Evolutionary conservation across 2,888 invertebrate genomes (phyloP), one percentile per base, ranked within the genome.

Genomic region (Chrysodeixis includens): DNA sequence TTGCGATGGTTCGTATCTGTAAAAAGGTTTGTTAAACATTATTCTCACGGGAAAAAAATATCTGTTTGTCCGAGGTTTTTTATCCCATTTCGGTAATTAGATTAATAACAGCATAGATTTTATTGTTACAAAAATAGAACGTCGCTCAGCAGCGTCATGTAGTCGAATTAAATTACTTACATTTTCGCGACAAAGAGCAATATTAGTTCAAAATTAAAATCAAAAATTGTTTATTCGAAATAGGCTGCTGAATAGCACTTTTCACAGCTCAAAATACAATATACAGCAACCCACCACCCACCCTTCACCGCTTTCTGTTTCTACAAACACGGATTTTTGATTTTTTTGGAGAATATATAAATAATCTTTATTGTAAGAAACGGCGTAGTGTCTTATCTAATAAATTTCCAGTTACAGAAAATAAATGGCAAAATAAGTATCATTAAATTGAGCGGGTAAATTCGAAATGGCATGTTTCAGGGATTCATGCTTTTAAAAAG

Each of bases 1-100:
- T 95, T 95, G 7, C 95, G 90, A 68, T 69, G 82, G 70, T 95
- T 95, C 5, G 93, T 76, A 0, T 75, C 94, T 95, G 66, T 0
- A 59, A 57, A 78, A 56, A 14, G n/a, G n/a, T n/a, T 30, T 51
- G 8, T 44, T 40, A 46, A 18, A 76, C 12, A 54, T 57, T 63
- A 46, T 35, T 44, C 18, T 53, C 32, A 46, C 1, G 35, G 10
- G 14, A 59, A 18, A 26, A 18, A 2, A 22, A 14, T 32, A 3
- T 18, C n/a, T 22, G 14, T n/a, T 14, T 35, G 16, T 18, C 5
- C 20, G 10, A 49, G 14, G n/a, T n/a, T n/a, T n/a, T n/a, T n/a
- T n/a, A n/a, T n/a, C n/a, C n/a, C n/a, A n/a, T n/a, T n/a, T n/a
- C n/a, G n/a, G n/a, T n/a, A n/a, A n/a, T n/a, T n/a, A n/a, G n/a